Conservation (phyloP, 1,140 invertebrate genomes). For the Panulirus ornatus region DNA sequence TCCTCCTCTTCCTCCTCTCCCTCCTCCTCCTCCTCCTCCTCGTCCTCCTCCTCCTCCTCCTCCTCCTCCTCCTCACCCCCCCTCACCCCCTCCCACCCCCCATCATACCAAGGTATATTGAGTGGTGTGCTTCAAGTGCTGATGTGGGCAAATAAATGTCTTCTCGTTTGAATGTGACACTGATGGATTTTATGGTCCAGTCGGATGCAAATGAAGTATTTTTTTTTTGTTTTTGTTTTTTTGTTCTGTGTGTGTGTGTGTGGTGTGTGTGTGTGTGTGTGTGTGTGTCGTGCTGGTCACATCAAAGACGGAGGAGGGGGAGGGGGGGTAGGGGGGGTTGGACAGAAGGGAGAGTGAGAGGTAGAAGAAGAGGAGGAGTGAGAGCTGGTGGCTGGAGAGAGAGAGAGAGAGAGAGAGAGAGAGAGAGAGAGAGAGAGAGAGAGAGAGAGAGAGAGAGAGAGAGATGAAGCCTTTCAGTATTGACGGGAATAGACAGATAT, state of each 20-base stretch:
- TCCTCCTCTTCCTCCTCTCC: not conserved
- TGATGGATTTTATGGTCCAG: not conserved
- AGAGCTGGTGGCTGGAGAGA: not conserved
- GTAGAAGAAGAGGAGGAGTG: too few species aligned
- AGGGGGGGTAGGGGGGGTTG: not conserved
- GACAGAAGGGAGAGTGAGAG: too few species aligned
- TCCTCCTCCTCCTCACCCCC: not conserved
- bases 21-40: not conserved
- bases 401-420: conserved; percentile 23
- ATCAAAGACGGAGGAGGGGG: not conserved
- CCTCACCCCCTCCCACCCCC: too few species aligned
- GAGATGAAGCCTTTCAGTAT: too few species aligned
- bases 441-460: not conserved
- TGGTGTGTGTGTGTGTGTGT: not conserved
- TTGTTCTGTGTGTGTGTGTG: not conserved
- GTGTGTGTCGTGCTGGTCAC: too few species aligned
- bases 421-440: conserved; percentile 1
- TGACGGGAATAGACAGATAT: too few species aligned
- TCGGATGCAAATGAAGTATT: not conserved
- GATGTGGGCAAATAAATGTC: not conserved
- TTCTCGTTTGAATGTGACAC: not conserved
- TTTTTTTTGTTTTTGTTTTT: not conserved
- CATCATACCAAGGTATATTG: conserved; percentile 5
- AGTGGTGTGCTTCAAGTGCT: not conserved
- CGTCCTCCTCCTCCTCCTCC: not conserved